Evolutionary conservation across 1,140 invertebrate genomes (phyloP).

Genomic region (Megathymus violae): DNA sequence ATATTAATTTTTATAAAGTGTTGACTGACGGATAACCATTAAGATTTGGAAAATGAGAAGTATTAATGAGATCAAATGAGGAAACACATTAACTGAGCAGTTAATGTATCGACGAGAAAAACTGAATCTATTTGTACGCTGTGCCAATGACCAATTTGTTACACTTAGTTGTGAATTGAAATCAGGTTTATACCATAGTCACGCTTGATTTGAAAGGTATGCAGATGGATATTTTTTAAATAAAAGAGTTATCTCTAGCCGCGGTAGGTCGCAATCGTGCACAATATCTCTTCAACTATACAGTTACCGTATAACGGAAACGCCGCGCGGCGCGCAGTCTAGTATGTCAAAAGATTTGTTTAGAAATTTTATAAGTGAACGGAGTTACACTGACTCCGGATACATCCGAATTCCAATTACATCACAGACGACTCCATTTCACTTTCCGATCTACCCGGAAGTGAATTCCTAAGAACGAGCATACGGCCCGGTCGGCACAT

Average conservation of each 20-base stretch:
- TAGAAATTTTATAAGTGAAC: conserved; percentile 81
- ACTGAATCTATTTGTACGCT: conserved; percentile 29
- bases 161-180: conserved; percentile 46
- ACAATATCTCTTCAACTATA: conserved; percentile 38
- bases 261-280: conserved; percentile 31
- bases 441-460: conserved; percentile 83
- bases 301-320: conserved; percentile 63
- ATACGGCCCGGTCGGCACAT: conserved; percentile 72
- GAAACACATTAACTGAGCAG: conserved; percentile 17
- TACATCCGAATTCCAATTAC: conserved; percentile 83
- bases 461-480: conserved; percentile 82
- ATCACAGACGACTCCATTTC: conserved; percentile 83
- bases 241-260: conserved; percentile 36
- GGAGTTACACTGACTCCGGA: conserved; percentile 78
- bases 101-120: conserved; percentile 17
- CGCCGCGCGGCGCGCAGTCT: conserved; percentile 48
- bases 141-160: conserved; percentile 47
- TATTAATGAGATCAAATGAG: conserved; percentile 1
- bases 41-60: not conserved
- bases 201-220: conserved; percentile 47
- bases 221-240: conserved; percentile 45
- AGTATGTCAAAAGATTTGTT: conserved; percentile 77
- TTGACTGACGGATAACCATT: not conserved
- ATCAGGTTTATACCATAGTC: conserved; percentile 46
- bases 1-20: not conserved